Evolutionary conservation across 2,113 vertebrate species (phyloP).

Genomic region (Gopherus evgoodei): DNA sequence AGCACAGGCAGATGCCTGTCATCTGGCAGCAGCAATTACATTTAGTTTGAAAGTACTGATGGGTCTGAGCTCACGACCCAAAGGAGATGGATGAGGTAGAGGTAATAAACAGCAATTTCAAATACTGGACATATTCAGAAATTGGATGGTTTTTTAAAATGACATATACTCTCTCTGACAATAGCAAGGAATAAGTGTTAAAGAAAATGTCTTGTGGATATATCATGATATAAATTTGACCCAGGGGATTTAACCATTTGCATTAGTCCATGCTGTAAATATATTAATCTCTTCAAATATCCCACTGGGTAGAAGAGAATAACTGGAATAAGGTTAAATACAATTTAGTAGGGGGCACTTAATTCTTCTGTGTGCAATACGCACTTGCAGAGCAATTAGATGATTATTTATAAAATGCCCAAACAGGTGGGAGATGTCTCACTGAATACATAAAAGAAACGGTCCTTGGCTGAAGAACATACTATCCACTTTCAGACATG

Average conservation of each 20-base stretch:
- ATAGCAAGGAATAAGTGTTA: background rate
- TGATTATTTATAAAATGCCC: background rate
- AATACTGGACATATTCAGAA: background rate
- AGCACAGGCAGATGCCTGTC: background rate
- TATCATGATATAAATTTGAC: background rate
- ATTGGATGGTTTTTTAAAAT: background rate
- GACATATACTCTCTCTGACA: background rate
- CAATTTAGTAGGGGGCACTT: background rate
- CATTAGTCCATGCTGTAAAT: background rate
- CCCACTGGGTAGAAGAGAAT: background rate
- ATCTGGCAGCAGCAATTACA: background rate
- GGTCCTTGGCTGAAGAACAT: background rate
- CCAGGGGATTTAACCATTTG: background rate
- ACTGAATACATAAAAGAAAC: background rate
- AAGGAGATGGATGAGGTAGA: background rate
- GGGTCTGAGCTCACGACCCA: background rate
- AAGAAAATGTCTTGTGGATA: background rate
- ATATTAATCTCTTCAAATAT: background rate
- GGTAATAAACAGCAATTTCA: background rate
- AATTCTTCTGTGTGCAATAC: background rate
- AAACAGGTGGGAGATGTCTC: background rate
- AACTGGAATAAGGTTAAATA: no score
- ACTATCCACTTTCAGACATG: background rate
- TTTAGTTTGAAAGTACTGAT: background rate
- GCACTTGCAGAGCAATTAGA: background rate